phyloP scores from a whole-genome alignment of 2,888 invertebrate genomes.

The Lasioglossum vierecki region DNA sequence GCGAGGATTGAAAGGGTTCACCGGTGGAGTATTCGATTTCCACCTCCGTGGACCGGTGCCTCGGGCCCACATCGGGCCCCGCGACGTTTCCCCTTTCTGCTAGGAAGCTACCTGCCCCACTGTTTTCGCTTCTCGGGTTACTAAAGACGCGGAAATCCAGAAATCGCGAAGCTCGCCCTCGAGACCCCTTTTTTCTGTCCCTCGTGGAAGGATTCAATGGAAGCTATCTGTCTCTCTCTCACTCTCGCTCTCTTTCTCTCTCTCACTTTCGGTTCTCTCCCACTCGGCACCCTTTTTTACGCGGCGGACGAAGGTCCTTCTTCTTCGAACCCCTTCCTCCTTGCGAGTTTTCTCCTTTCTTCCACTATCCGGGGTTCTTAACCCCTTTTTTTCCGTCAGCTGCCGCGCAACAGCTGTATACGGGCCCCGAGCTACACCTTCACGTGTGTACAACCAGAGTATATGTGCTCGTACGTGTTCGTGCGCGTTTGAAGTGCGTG shows the following conservation, averaged over 20 bases:
- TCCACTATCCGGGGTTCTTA: conserved; percentile 77
- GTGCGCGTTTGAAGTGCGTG: not conserved
- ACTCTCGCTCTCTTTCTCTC: conserved; percentile 21
- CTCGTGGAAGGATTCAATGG: conserved; percentile 50
- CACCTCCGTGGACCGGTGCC: conserved; percentile 32
- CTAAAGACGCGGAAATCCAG: conserved; percentile 83
- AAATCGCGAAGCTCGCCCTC: conserved; percentile 79
- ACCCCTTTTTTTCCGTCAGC: conserved; percentile 83
- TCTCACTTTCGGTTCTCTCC: conserved; percentile 46
- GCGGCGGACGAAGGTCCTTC: conserved; percentile 56
- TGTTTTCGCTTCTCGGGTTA: conserved; percentile 82
- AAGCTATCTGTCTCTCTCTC: conserved; percentile 48
- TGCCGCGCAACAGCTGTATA: conserved; percentile 82
- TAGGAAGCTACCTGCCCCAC: conserved; percentile 72
- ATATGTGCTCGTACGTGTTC: not conserved
- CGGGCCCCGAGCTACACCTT: conserved; percentile 45
- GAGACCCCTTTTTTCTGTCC: conserved; percentile 18
- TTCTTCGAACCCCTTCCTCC: conserved; percentile 59
- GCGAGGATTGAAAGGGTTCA: conserved; percentile 66
- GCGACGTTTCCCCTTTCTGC: conserved; percentile 37
- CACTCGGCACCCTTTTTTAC: conserved; percentile 57
- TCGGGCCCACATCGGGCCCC: not conserved
- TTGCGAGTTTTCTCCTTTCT: conserved; percentile 65
- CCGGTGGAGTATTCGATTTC: conserved; percentile 63
- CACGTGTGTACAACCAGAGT: not conserved